A percentile compares a stretch with the other conserved stretches of the same genome.
Conservation (phyloP, 2,888 invertebrate genomes). For the Himalopsyche japonica region DNA sequence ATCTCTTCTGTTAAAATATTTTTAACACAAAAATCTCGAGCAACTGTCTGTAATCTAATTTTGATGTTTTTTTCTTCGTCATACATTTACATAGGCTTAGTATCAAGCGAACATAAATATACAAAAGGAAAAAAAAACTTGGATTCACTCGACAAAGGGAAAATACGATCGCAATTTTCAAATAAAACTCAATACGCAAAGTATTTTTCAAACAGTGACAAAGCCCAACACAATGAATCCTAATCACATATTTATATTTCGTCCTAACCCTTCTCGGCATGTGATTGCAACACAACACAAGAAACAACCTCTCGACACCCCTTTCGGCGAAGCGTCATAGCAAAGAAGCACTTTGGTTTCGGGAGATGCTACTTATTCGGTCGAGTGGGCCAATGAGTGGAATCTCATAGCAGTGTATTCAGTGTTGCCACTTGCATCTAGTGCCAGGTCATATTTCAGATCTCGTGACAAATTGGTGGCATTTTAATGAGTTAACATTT, state of each 20-base stretch:
- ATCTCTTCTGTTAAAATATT: too few relatives aligned
- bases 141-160: background rate
- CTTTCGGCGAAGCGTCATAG: background rate
- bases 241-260: background rate
- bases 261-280: slow-evolving; percentile 3
- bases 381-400: slow-evolving; percentile 21
- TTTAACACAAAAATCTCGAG: too few relatives aligned
- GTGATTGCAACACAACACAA: slow-evolving; percentile 12
- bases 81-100: too few relatives aligned
- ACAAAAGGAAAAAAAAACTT: too few relatives aligned
- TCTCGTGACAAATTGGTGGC: background rate
- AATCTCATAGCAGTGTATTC: background rate
- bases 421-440: background rate
- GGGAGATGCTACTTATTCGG: slow-evolving; percentile 2
- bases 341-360: background rate
- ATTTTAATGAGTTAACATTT: background rate
- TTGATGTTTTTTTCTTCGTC: too few relatives aligned
- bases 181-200: background rate
- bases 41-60: too few relatives aligned
- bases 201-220: background rate
- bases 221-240: background rate
- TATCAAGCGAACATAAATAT: too few relatives aligned
- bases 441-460: background rate
- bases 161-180: background rate
- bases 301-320: slow-evolving; percentile 13